phyloP scores from a whole-genome alignment of 1,140 invertebrate species.

The Bemisia tabaci region DNA sequence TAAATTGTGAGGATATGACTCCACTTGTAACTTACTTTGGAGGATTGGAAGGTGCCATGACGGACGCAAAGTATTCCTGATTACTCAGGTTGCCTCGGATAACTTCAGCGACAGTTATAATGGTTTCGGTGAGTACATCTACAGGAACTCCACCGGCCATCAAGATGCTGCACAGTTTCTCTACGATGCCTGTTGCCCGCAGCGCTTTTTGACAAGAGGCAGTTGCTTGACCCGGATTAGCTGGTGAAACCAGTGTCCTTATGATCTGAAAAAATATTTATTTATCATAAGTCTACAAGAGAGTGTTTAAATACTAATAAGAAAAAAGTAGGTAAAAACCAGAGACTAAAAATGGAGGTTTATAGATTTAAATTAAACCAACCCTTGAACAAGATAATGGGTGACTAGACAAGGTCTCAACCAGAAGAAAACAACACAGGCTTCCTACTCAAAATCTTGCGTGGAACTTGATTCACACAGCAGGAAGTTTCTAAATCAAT shows the following conservation, averaged over 20 bases:
- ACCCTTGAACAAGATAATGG: too few species aligned
- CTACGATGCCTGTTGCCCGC: slow-evolving; percentile 63
- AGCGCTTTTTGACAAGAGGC: slow-evolving; percentile 79
- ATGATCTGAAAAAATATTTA: slow-evolving; percentile 44
- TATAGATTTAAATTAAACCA: too few species aligned
- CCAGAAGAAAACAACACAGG: too few species aligned
- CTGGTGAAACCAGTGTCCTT: slow-evolving; percentile 76
- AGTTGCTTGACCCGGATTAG: slow-evolving; percentile 62
- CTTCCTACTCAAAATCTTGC: too few species aligned
- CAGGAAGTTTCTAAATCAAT: too few species aligned
- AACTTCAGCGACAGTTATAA: slow-evolving; percentile 88
- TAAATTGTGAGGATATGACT: too few species aligned
- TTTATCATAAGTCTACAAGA: background rate
- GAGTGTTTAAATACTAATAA: background rate
- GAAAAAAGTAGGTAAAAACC: background rate
- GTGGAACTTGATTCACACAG: too few species aligned
- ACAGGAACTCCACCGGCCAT: slow-evolving; percentile 94
- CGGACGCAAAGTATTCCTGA: slow-evolving; percentile 81
- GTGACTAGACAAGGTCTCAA: too few species aligned
- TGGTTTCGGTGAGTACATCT: slow-evolving; percentile 90
- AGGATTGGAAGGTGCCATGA: slow-evolving; percentile 85
- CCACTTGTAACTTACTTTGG: too few species aligned
- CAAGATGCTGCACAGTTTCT: slow-evolving; percentile 74
- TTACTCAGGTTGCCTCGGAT: slow-evolving; percentile 81
- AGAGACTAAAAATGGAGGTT: background rate